Evolutionary conservation across 2,888 invertebrate species (phyloP).

Genomic region (Teleiodes luculella): DNA sequence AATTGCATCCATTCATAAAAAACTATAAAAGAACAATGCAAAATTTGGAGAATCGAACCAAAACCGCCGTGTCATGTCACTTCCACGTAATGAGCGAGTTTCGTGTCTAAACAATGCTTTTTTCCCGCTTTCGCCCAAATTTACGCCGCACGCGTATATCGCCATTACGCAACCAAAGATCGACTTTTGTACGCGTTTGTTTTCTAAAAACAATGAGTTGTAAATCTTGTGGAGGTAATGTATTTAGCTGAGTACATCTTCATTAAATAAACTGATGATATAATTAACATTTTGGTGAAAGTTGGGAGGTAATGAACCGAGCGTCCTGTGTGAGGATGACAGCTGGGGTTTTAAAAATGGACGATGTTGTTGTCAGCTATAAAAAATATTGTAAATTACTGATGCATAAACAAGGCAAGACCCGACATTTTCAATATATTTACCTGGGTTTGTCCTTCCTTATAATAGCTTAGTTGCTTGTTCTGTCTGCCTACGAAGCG

Average conservation of each 20-base stretch:
- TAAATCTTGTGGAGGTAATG: not conserved
- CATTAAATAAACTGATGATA: no score
- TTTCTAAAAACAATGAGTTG: not conserved
- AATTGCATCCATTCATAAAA: not conserved
- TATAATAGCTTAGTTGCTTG: no score
- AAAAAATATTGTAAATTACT: not conserved
- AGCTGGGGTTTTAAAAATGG: not conserved
- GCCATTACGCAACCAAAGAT: not conserved
- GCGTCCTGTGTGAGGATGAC: not conserved
- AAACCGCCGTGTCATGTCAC: no score
- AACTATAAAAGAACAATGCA: no score
- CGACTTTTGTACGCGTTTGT: not conserved
- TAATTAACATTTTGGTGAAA: not conserved
- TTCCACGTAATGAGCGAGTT: slow-evolving; percentile 7
- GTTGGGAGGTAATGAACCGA: not conserved
- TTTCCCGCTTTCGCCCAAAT: slow-evolving; percentile 17
- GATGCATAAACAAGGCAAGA: no score
- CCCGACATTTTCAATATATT: no score
- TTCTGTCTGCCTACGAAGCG: no score
- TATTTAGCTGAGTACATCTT: not conserved
- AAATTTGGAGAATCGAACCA: no score
- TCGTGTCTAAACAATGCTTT: slow-evolving; percentile 15
- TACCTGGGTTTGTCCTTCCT: no score
- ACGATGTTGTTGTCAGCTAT: not conserved
- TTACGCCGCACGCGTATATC: not conserved